Conservation (phyloP, 2,113 vertebrate genomes). For the Hyperoodon ampullatus region DNA sequence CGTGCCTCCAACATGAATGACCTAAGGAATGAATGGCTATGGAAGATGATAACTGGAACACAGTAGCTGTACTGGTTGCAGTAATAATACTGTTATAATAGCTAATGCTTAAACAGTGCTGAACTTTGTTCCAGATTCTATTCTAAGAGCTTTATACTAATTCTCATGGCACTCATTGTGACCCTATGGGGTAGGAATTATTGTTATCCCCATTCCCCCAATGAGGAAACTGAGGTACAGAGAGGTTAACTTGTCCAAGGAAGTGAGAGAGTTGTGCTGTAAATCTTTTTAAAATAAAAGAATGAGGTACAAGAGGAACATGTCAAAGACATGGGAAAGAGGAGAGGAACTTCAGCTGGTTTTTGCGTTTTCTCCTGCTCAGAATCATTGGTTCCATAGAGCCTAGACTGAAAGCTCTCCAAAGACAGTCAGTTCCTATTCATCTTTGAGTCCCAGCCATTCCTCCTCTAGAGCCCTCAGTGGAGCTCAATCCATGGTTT, state of each 20-base stretch:
- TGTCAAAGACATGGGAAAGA: neutral
- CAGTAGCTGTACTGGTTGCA: neutral
- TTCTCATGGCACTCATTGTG: neutral
- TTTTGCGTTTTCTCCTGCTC: constrained; percentile 30
- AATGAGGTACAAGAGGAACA: neutral
- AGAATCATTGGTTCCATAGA: constrained; percentile 15
- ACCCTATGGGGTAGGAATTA: neutral
- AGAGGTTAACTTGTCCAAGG: neutral
- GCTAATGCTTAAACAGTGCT: neutral
- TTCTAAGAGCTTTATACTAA: neutral
- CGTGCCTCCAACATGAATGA: neutral
- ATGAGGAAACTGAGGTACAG: neutral
- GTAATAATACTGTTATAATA: neutral
- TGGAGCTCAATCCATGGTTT: neutral
- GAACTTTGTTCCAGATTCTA: constrained; percentile 24
- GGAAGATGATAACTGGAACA: neutral
- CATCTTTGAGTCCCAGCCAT: neutral
- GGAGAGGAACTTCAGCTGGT: neutral
- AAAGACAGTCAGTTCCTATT: neutral
- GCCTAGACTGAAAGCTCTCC: neutral
- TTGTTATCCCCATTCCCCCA: neutral
- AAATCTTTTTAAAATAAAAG: neutral
- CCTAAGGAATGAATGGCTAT: neutral
- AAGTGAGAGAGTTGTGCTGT: neutral
- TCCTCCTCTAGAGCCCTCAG: neutral